Evolutionary conservation across 1,140 invertebrate species (phyloP).

Genomic region (Chelonus insularis): DNA sequence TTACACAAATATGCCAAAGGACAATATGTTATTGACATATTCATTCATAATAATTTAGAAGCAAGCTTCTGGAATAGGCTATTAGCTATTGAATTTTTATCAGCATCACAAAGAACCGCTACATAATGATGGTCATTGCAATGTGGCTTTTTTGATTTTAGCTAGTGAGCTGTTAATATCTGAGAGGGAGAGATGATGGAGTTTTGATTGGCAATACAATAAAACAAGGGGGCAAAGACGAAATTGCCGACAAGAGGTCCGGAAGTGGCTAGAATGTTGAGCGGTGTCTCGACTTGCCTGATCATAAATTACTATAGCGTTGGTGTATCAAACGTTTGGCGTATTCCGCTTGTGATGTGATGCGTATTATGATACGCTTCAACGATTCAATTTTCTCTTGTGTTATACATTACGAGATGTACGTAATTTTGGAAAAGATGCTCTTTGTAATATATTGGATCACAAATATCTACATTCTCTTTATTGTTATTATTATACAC

Average conservation of each 20-base stretch:
- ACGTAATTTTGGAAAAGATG: constrained; percentile 4
- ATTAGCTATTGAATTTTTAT: too few species aligned
- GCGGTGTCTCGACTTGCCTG: not conserved
- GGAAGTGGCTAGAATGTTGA: constrained; percentile 10
- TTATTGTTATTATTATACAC: too few species aligned
- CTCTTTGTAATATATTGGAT: too few species aligned
- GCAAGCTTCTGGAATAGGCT: too few species aligned
- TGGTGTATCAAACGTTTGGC: constrained; percentile 10
- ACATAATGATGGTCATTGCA: too few species aligned
- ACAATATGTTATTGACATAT: constrained; percentile 5
- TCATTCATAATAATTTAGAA: not conserved
- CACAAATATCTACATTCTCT: too few species aligned
- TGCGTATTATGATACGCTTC: constrained; percentile 4
- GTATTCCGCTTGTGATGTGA: constrained; percentile 6
- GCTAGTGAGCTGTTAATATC: too few species aligned
- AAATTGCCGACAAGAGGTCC: not conserved
- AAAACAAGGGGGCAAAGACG: too few species aligned
- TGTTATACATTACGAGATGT: constrained; percentile 2
- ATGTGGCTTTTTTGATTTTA: too few species aligned
- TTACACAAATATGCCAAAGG: not conserved
- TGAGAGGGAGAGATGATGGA: too few species aligned
- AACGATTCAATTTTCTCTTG: constrained; percentile 1
- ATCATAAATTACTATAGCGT: constrained; percentile 13
- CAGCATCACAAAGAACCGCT: too few species aligned
- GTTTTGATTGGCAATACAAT: too few species aligned